Conservation (phyloP, 2,888 invertebrate species). For the Tenthredo livida region DNA sequence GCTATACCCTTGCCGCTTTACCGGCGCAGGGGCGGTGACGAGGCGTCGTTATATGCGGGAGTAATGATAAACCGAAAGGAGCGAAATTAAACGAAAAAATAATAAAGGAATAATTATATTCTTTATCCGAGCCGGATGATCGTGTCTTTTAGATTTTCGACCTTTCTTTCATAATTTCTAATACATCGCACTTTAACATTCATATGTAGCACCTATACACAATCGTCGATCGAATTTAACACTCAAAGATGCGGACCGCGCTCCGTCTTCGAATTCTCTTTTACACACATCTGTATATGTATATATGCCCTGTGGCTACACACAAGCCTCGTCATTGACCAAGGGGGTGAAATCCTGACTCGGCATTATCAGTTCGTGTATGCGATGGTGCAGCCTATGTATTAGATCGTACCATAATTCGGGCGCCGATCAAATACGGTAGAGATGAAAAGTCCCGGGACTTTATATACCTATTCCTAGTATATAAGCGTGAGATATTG, state of each 20-base stretch:
- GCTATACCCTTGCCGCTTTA: conserved; percentile 60
- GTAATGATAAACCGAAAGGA: conserved; percentile 14
- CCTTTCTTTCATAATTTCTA: not conserved
- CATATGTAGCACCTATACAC: not conserved
- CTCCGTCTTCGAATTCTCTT: not conserved
- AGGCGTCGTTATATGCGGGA: conserved; percentile 32
- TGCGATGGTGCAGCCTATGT: too few relatives aligned
- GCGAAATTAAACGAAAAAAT: not conserved
- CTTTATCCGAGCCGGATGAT: not conserved
- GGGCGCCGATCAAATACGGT: not conserved
- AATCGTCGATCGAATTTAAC: conserved; percentile 14
- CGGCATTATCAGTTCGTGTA: not conserved
- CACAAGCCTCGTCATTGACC: conserved; percentile 30
- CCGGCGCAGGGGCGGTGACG: conserved; percentile 27
- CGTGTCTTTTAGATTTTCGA: not conserved
- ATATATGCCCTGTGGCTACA: not conserved
- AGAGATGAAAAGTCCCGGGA: not conserved
- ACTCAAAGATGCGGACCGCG: conserved; percentile 9
- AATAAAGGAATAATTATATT: not conserved
- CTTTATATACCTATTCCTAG: too few relatives aligned
- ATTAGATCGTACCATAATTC: not conserved
- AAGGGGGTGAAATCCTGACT: conserved; percentile 47
- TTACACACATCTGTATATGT: not conserved
- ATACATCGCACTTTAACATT: not conserved
- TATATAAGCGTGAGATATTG: not conserved